These are phyloP conservation scores for Cassiopea xamachana DNA, from an alignment of 30 jellyfish, hydroid and myxozoan genomes.

Conservation along the genomic window DNA sequence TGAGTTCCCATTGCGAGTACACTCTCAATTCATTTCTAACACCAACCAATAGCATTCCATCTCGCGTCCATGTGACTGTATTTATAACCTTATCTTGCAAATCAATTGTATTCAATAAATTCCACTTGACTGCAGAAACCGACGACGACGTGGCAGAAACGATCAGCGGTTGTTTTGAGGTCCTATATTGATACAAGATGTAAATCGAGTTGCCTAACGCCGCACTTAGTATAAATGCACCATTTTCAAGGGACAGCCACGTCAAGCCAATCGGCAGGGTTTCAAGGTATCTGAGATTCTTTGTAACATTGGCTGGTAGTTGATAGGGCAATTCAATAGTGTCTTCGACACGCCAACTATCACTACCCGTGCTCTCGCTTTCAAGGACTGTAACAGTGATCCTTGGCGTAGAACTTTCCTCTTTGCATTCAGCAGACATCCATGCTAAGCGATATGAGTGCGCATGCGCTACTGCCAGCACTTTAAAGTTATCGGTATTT, in stretches of 20 bases:
- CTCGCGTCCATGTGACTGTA: constrained; percentile 95
- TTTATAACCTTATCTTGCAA: constrained; percentile 72
- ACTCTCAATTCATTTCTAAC: constrained; percentile 96
- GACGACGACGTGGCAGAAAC: constrained; percentile 62
- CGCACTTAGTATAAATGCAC: constrained; percentile 82
- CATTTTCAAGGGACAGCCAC: constrained; percentile 97
- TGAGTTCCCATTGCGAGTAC: constrained; percentile 96
- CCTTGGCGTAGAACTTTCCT: constrained; percentile 6
- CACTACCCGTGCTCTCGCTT: constrained; percentile 93
- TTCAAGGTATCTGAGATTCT: constrained; percentile 35
- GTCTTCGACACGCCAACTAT: constrained; percentile 80
- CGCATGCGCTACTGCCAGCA: constrained; percentile 88
- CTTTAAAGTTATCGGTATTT: constrained; percentile 24
- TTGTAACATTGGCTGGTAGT: constrained; percentile 37
- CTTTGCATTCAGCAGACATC: constrained; percentile 39
- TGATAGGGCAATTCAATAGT: constrained; percentile 49
- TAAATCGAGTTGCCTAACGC: constrained; percentile 75
- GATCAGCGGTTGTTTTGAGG: constrained; percentile 43
- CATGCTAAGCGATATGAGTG: constrained; percentile 82
- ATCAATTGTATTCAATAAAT: constrained; percentile 62
- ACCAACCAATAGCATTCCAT: constrained; percentile 95
- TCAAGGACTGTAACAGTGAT: constrained; percentile 64
- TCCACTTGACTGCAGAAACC: constrained; percentile 75
- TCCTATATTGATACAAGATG: constrained; percentile 47
- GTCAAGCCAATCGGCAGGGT: constrained; percentile 76